Percentiles rank a stretch among this genome's conserved stretches.
These are phyloP conservation scores for Epizoanthus scotinus DNA, from an alignment of 92 coral and sea anemone genomes.

Conservation along the genomic window DNA sequence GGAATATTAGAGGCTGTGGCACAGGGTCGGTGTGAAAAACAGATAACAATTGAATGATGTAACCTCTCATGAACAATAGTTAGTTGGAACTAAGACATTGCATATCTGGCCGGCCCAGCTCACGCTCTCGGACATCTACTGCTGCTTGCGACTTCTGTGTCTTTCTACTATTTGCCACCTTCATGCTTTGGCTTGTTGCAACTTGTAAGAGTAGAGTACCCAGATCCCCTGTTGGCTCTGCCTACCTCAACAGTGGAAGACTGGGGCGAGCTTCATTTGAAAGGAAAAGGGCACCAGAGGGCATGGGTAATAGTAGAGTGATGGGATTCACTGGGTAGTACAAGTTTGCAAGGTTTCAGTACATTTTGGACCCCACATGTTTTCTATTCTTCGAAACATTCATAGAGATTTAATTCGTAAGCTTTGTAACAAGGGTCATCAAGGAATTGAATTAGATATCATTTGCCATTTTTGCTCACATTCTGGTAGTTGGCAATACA, in stretches of 20 bases:
- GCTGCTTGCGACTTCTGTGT: not conserved
- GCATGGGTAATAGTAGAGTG: not conserved
- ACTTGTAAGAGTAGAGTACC: not conserved
- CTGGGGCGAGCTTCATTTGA: too few species aligned
- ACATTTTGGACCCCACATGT: not conserved
- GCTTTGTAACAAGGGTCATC: too few species aligned
- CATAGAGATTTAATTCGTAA: too few species aligned
- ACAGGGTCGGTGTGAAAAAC: not conserved
- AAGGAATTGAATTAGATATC: too few species aligned
- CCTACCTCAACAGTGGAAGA: too few species aligned
- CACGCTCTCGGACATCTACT: not conserved
- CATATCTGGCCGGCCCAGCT: not conserved
- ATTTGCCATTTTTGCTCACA: too few species aligned
- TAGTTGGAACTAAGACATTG: constrained; percentile 1
- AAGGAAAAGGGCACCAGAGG: too few species aligned
- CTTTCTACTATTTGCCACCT: not conserved
- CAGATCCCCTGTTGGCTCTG: too few species aligned
- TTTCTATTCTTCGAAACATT: too few species aligned
- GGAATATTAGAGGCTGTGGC: constrained; percentile 53
- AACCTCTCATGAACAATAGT: not conserved
- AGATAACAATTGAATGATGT: not conserved
- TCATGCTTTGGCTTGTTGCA: not conserved
- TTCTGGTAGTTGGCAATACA: too few species aligned
- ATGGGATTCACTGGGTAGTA: not conserved
- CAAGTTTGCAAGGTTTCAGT: not conserved